Evolutionary conservation across 1,140 invertebrate species (phyloP), one percentile per base, ranked within the genome.

Genomic region (Dreissena rostriformis): DNA sequence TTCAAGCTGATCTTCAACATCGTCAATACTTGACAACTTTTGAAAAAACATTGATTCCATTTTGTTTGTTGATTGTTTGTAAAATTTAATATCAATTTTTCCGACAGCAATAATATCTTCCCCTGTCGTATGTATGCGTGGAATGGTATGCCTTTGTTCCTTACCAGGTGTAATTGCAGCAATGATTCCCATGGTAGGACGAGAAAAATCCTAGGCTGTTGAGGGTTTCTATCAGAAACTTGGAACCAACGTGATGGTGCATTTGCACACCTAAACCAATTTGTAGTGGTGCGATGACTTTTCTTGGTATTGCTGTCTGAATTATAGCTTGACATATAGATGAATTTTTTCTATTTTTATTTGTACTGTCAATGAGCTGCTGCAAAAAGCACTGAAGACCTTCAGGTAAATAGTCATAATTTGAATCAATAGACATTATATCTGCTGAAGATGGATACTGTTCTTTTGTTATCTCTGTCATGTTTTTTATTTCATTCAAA

Each of bases 321-420:
- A 89, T 82, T 70, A 89, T 86, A 53, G 86, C 72, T 51, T 90
- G 90, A 2, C 80, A 86, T 61, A 89, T 71, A 10, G 86, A 83
- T 22, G 70, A 72, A 15, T 57, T n/a, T n/a, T n/a, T n/a, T n/a
- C n/a, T 51, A 22, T 80, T 53, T n/a, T 26, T 52, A 71, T 75
- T 70, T 39, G 53, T 75, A 39, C 24, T 72, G 22, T 61, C 57
- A 61, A 61, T 61, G 17, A 61, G 22, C 57, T 61, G 57, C 57
- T 61, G 17, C 57, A n/a, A 61, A 61, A 24, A 61, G 22, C 17
- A 61, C 57, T 4, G 17, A 24, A 61, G 22, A 24, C 57, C 57
- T 61, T n/a, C n/a, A n/a, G n/a, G n/a, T 39, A 39, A 39, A 39
- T 39, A 39, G 2, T 39, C 39, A 39, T 39, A 39, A 61, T 78